Evolutionary conservation across 1,140 invertebrate species (phyloP), one percentile per base, ranked within the genome.

Genomic region (Hyles vespertilio): DNA sequence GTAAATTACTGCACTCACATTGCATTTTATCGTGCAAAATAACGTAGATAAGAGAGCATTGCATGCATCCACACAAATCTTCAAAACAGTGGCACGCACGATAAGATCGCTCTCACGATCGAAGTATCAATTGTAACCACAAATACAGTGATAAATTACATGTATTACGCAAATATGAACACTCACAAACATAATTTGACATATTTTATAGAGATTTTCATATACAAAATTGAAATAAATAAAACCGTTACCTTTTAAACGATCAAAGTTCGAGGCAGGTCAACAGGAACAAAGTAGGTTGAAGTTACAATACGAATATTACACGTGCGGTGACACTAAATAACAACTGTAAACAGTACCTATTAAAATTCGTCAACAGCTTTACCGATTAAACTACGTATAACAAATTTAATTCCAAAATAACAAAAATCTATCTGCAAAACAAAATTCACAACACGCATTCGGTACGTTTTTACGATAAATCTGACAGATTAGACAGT

Each of bases 221-320:
- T n/a, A 54, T 61, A 63, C n/a, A 61, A 55, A 73, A 63, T 51
- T 60, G 67, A 58, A 70, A 58, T 58, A 61, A 71, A 69, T 53
- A 67, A 72, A 83, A 79, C 81, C 79, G 79, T 87, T 87, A 87
- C 84, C 84, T 84, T 87, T 82, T 77, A 75, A 82, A 83, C 59
- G 57, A 82, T 70, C 80, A 76, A 76, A 77, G 74, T 75, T 64
- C 50, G 63, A 77, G 70, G 65, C 81, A 82, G 73, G 78, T 80
- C 77, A 74, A 76, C 81, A 80, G 77, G 82, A 84, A 87, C 79
- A 80, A 85, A 78, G 76, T 84, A 82, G 72, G 74, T 76, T 75
- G 70, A 70, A 69, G 70, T 70, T 71, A 40, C 61, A 72, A 69
- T 65, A 74, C 54, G 43, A 40, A 81, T 72, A 75, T 65, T 61